Percentiles rank a stretch among this genome's conserved stretches.
Conservation (phyloP, 2,888 invertebrate species). For the Stenchaetothrips biformis region DNA sequence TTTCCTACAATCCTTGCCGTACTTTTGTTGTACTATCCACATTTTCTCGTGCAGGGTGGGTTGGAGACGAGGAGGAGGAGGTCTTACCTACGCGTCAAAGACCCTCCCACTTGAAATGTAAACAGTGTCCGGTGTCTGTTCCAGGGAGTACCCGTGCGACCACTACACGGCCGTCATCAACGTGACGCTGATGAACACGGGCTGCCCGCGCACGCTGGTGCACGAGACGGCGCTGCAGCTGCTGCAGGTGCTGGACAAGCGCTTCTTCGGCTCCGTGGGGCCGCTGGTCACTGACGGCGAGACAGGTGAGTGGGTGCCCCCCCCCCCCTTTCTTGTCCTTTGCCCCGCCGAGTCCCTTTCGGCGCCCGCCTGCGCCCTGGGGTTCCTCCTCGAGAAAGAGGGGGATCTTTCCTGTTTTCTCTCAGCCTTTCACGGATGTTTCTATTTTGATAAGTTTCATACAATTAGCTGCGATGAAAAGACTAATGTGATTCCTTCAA, state of each 20-base stretch:
- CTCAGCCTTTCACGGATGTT: too few relatives aligned
- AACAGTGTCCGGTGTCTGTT: slow-evolving; percentile 38
- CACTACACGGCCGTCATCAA: slow-evolving; percentile 97
- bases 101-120: slow-evolving; percentile 20
- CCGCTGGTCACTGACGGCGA: slow-evolving; percentile 67
- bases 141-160: slow-evolving; percentile 93
- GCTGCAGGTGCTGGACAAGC: slow-evolving; percentile 85
- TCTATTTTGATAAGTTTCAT: too few relatives aligned
- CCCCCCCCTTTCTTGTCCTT: slow-evolving; percentile 1
- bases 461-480: too few relatives aligned
- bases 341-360: neutral
- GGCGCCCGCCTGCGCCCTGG: neutral
- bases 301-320: slow-evolving; percentile 56
- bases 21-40: too few relatives aligned
- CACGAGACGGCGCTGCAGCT: slow-evolving; percentile 92
- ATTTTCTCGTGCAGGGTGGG: too few relatives aligned
- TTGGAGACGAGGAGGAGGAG: neutral
- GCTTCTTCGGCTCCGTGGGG: slow-evolving; percentile 84
- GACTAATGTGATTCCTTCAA: too few relatives aligned
- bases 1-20: too few relatives aligned
- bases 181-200: slow-evolving; percentile 93
- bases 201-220: slow-evolving; percentile 85
- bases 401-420: too few relatives aligned
- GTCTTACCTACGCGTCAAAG: neutral
- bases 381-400: too few relatives aligned